Evolutionary conservation across 2,888 invertebrate genomes (phyloP).

Genomic region (Cryptus viduatorius): DNA sequence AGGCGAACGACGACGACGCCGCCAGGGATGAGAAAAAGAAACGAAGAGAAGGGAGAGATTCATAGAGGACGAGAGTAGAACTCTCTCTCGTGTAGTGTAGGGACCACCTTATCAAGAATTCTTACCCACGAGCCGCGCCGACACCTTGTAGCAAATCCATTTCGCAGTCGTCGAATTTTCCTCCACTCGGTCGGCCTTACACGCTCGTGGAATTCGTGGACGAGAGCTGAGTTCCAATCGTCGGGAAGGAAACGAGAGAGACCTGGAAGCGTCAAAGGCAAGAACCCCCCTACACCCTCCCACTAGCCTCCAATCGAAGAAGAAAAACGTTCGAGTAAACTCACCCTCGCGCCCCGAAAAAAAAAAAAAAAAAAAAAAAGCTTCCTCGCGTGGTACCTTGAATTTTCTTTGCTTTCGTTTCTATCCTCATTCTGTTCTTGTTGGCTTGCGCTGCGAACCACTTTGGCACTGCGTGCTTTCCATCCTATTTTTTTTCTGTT

Average conservation of each 20-base stretch:
- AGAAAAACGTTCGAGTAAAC: conserved; percentile 5
- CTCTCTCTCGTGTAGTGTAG: conserved; percentile 46
- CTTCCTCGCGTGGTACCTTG: conserved; percentile 37
- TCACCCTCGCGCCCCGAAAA: background rate
- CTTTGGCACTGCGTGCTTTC: conserved; percentile 24
- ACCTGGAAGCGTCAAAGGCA: conserved; percentile 20
- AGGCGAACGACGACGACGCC: conserved; percentile 29
- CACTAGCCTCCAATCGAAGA: background rate
- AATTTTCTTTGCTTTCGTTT: conserved; percentile 66
- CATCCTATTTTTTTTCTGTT: conserved; percentile 9
- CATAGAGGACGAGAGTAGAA: conserved; percentile 52
- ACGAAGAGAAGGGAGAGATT: background rate
- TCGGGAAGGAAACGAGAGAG: conserved; percentile 28
- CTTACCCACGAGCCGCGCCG: conserved; percentile 76
- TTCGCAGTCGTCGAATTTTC: conserved; percentile 79
- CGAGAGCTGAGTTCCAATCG: conserved; percentile 78
- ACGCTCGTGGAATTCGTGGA: conserved; percentile 76
- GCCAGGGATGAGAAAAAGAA: conserved; percentile 34
- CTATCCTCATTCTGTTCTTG: conserved; percentile 34
- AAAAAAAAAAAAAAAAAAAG: background rate
- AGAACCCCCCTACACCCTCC: background rate
- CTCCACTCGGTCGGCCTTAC: conserved; percentile 74
- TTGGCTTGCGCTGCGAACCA: background rate
- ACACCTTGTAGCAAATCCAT: conserved; percentile 84
- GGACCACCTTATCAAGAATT: conserved; percentile 81